These are phyloP conservation scores for Amblyteles armatorius DNA, from an alignment of 2,888 invertebrate species.

Conservation along the genomic window DNA sequence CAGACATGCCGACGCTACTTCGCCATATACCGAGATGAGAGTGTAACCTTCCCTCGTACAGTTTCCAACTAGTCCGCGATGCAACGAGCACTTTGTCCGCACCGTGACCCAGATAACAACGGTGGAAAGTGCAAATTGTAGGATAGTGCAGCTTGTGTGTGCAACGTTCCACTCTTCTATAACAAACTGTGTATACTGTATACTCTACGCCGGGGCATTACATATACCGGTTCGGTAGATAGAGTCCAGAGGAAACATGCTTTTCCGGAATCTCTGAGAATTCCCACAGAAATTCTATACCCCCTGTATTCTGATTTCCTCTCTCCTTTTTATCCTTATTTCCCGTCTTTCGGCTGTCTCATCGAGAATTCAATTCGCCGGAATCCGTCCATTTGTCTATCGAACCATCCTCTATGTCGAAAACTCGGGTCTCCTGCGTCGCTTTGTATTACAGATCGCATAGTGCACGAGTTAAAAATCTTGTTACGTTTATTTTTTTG, in stretches of 20 bases:
- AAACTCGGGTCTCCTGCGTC: neutral
- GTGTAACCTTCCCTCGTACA: neutral
- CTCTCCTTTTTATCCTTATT: neutral
- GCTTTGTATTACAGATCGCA: neutral
- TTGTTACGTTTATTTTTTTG: neutral
- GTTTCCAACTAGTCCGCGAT: conserved; percentile 59
- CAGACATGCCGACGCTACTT: conserved; percentile 20
- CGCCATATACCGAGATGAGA: conserved; percentile 1
- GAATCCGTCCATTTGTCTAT: neutral
- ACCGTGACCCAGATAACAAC: conserved; percentile 74
- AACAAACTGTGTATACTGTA: neutral
- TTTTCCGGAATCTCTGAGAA: neutral
- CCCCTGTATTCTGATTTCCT: neutral
- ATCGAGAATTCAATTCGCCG: neutral
- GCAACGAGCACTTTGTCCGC: conserved; percentile 73
- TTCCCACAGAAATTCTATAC: neutral
- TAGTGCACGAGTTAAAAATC: neutral
- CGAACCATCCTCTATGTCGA: neutral
- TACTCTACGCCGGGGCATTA: neutral
- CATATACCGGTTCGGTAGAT: neutral
- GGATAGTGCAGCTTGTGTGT: neutral
- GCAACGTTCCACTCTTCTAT: neutral
- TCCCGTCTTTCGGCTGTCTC: neutral
- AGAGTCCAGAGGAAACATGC: neutral
- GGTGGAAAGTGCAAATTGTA: conserved; percentile 35